Percentiles rank a stretch among this genome's conserved stretches.
Evolutionary conservation across 2,797 vertebrate genomes (phyloP).

Genomic region (Pantherophis alleghaniensis): DNA sequence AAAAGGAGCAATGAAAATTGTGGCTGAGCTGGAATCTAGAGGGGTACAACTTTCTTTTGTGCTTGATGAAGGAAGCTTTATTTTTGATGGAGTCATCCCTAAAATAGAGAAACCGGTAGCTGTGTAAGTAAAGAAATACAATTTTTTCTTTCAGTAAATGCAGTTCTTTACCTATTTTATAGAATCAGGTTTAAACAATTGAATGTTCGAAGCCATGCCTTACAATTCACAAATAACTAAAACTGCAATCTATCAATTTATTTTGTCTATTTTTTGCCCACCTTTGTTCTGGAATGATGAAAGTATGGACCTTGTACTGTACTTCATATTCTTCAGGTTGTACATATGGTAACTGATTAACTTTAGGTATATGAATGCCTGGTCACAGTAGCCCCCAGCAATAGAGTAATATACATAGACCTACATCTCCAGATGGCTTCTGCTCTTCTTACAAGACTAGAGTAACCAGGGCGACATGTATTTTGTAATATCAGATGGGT

Average conservation of each 20-base stretch:
- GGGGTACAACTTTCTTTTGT: constrained; percentile 81
- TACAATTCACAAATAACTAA: neutral
- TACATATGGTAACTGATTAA: neutral
- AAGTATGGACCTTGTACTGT: neutral
- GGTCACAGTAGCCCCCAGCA: neutral
- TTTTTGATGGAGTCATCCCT: constrained; percentile 79
- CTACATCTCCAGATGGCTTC: neutral
- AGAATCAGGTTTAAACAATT: neutral
- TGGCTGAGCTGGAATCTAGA: constrained; percentile 79
- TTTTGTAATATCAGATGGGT: neutral
- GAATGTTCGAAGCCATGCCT: neutral
- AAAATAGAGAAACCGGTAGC: constrained; percentile 83
- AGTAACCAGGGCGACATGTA: neutral
- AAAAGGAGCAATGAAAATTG: constrained; percentile 81
- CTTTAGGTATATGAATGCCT: neutral
- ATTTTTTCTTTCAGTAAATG: neutral
- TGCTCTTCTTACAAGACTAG: neutral
- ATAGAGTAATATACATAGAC: neutral
- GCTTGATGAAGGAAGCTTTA: constrained; percentile 84
- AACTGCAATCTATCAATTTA: neutral
- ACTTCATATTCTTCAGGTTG: neutral
- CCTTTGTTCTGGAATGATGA: neutral
- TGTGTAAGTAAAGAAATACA: constrained; percentile 76
- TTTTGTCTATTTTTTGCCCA: neutral
- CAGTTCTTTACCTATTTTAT: neutral